Conservation (phyloP, 2,888 invertebrate genomes). For the Microctonus hyperodae region DNA sequence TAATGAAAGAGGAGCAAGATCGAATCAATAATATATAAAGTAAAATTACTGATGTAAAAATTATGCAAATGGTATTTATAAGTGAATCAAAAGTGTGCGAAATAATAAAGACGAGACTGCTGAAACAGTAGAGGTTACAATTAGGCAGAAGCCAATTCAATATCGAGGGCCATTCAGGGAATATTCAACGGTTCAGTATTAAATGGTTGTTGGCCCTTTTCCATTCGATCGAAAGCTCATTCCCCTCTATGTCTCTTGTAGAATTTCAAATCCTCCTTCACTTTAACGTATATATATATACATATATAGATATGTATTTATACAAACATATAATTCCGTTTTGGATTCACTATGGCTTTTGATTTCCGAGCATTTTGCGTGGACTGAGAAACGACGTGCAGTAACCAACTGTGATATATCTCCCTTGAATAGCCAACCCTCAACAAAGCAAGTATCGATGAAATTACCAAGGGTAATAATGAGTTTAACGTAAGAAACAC, state of each 20-base stretch:
- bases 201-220: slow-evolving; percentile 57
- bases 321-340: not conserved
- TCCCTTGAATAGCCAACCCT: slow-evolving; percentile 46
- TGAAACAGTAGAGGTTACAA: slow-evolving; percentile 49
- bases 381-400: slow-evolving; percentile 33
- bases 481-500: slow-evolving; percentile 58
- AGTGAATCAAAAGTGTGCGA: slow-evolving; percentile 48
- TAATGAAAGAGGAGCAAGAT: slow-evolving; percentile 25
- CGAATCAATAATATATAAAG: slow-evolving; percentile 53
- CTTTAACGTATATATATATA: not conserved
- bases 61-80: slow-evolving; percentile 61
- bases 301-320: no score
- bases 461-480: slow-evolving; percentile 59
- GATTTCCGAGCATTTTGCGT: slow-evolving; percentile 29
- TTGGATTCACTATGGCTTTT: slow-evolving; percentile 3
- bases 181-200: slow-evolving; percentile 59
- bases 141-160: slow-evolving; percentile 62
- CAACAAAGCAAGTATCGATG: slow-evolving; percentile 56
- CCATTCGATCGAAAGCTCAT: slow-evolving; percentile 47
- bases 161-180: slow-evolving; percentile 60
- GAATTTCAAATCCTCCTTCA: not conserved
- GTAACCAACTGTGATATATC: slow-evolving; percentile 44
- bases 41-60: slow-evolving; percentile 54
- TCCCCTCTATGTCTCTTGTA: not conserved
- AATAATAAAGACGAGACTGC: slow-evolving; percentile 15